Evolutionary conservation across 2,113 vertebrate genomes (phyloP).

Genomic region (Anhinga anhinga): DNA sequence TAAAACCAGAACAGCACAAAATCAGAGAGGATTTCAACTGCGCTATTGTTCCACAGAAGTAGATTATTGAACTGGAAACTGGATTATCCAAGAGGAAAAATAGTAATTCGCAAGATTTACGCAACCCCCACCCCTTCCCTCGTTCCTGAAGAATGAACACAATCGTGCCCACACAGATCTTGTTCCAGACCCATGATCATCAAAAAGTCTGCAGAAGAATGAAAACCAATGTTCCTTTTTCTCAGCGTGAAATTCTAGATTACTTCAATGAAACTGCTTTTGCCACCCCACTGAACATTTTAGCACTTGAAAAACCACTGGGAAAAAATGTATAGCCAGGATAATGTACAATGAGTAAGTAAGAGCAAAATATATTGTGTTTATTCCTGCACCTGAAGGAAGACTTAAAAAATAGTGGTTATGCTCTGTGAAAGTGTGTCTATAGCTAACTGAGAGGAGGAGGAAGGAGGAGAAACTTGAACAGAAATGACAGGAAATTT

Average conservation of each 20-base stretch:
- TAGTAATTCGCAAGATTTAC: not conserved
- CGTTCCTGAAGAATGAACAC: not conserved
- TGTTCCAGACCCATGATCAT: not conserved
- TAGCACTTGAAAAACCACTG: not conserved
- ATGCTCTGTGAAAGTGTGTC: not conserved
- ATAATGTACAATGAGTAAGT: not conserved
- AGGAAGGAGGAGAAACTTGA: not conserved
- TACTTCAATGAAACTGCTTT: not conserved
- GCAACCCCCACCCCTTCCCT: not conserved
- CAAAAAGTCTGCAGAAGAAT: not conserved
- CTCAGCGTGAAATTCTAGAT: not conserved
- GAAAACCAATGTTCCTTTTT: not conserved
- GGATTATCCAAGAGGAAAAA: conserved; percentile 22
- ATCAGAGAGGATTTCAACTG: not conserved
- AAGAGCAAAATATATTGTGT: not conserved
- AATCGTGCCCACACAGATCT: not conserved
- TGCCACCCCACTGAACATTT: not conserved
- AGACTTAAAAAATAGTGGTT: not conserved
- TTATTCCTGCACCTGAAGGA: not conserved
- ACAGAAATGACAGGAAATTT: not conserved
- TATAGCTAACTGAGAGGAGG: not conserved
- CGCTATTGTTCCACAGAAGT: not conserved
- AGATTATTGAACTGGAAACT: not conserved
- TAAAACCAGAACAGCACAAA: not conserved
- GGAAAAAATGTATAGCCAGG: not conserved